Base-by-base conservation (phyloP, 2,113 vertebrate species). In the Geothlypis trichas region DNA sequence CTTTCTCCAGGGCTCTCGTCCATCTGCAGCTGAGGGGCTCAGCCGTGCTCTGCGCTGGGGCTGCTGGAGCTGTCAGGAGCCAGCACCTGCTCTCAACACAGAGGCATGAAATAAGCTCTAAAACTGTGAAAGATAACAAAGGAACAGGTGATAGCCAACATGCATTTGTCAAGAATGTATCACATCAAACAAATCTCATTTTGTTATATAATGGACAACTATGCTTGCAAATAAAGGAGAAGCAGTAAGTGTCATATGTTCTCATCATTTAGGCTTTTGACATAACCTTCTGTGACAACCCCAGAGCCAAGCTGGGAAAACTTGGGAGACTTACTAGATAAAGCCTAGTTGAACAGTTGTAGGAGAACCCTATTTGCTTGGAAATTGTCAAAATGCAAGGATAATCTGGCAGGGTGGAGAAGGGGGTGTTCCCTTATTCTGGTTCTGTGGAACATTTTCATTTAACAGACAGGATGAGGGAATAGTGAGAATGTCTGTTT, bases 11-110 rank as follows among this genome's bases (percentile, higher is more conserved):
- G 41, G 33, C 7, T 10, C 41, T 35, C 1, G 3, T 30, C 54
- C 2, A 0, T 22, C 65, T 1, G 0, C 0, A 8, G 35, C 55
- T 27, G n/a, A 62, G n/a, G 24, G 39, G 47, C 30, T 47, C 49
- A 71, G 57, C 41, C 0, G 0, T 4, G 76, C 24, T 41, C 66
- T 11, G 73, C 0, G 0, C 3, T 46, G 42, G n/a, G 15, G 51
- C 74, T 0, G 0, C 5, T 44, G 80, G 5, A 65, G 57, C 44
- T 18, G 2, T 11, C 18, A 9, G 67, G 46, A 68, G 8, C 14
- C 10, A 9, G 35, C 28, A 31, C 24, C 49, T 8, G 7, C 14
- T 68, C 23, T 21, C 51, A 24, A 18, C 5, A 49, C 10, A 44
- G 10, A 47, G 9, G 7, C 37, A 13, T 14, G 21, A 61, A 33